Percentiles rank a stretch among this genome's conserved stretches.
These are phyloP conservation scores for Dendrocincla fuliginosa DNA, from an alignment of 2,797 vertebrate species.

Conservation along the genomic window DNA sequence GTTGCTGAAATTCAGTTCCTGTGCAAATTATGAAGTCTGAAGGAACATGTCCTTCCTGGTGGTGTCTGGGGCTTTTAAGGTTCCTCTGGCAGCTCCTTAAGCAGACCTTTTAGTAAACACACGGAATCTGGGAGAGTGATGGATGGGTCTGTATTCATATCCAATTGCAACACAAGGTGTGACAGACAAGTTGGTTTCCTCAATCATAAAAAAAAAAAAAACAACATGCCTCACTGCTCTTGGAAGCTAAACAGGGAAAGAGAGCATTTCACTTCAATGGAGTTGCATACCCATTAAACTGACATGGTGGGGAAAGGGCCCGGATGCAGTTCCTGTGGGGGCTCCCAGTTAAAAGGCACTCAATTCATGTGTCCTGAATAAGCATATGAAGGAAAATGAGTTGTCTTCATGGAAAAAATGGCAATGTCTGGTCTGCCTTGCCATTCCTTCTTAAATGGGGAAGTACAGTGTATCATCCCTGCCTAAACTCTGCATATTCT, in stretches of 20 bases:
- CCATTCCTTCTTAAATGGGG: not conserved
- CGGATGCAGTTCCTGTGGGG: not conserved
- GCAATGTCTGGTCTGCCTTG: not conserved
- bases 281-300: not conserved
- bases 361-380: not conserved
- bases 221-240: not conserved
- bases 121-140: not conserved
- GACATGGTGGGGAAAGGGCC: not conserved
- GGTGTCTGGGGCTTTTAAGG: not conserved
- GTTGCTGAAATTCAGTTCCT: not conserved
- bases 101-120: not conserved
- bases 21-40: not conserved
- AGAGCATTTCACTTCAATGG: not conserved
- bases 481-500: not conserved
- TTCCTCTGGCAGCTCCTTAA: not conserved
- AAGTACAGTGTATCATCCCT: not conserved
- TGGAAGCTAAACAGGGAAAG: not conserved
- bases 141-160: not conserved
- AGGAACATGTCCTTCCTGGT: rapidly evolving
- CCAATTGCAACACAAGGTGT: not conserved
- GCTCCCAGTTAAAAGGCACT: not conserved
- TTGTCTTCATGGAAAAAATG: not conserved
- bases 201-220: not conserved
- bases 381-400: not conserved
- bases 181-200: not conserved